Conservation (phyloP, 2,113 vertebrate species). For the human region DNA sequence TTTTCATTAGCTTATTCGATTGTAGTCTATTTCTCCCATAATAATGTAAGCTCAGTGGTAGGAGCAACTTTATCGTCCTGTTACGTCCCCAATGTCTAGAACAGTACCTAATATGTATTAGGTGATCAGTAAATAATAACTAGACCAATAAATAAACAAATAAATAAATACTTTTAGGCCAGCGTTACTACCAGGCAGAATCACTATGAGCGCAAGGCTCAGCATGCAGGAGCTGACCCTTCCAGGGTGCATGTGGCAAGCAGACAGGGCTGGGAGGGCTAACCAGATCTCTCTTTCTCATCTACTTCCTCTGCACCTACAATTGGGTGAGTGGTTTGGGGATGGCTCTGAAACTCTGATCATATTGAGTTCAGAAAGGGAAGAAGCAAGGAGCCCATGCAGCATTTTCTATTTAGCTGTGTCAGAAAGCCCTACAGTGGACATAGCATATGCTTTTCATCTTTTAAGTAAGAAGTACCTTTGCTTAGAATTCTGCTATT, state of each 20-base stretch:
- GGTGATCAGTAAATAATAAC: background rate
- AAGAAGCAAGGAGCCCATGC: background rate
- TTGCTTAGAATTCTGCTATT: background rate
- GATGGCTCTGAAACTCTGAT: background rate
- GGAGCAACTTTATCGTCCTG: background rate
- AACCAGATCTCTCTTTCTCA: background rate
- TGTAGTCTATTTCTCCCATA: background rate
- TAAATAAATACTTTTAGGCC: background rate
- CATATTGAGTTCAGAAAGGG: background rate
- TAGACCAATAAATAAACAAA: background rate
- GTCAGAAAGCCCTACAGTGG: background rate
- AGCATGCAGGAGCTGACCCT: background rate
- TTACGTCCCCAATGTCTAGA: background rate
- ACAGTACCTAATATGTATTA: background rate
- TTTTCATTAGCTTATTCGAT: background rate
- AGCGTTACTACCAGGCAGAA: background rate
- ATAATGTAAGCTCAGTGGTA: background rate
- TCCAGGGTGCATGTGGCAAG: background rate
- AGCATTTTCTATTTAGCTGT: background rate
- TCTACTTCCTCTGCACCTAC: background rate
- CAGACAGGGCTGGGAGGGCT: background rate
- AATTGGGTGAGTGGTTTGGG: background rate
- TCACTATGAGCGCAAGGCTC: background rate
- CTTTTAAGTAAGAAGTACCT: background rate
- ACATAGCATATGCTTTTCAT: background rate